Evolutionary conservation across 2,113 vertebrate genomes (phyloP).

Genomic region (Oryzias celebensis): DNA sequence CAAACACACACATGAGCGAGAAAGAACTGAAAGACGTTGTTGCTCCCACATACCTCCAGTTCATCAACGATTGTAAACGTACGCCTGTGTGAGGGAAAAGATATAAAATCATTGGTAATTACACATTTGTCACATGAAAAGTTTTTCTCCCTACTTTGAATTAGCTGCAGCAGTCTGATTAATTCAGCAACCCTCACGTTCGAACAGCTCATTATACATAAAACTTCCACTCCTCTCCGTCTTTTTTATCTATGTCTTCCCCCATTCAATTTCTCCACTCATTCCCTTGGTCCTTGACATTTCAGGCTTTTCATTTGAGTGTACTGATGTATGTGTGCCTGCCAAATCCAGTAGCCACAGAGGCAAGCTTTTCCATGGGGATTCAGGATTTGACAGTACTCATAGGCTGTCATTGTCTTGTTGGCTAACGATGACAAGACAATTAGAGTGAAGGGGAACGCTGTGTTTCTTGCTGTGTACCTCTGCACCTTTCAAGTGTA

Average conservation of each 20-base stretch:
- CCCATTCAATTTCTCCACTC: slow-evolving; percentile 49
- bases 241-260: slow-evolving; percentile 63
- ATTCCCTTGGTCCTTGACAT: slow-evolving; percentile 63
- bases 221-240: slow-evolving; percentile 66
- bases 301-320: slow-evolving; percentile 65
- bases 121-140: slow-evolving; percentile 81
- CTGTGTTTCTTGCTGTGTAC: slow-evolving; percentile 44
- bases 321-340: slow-evolving; percentile 59
- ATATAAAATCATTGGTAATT: slow-evolving; percentile 79
- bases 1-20: slow-evolving; percentile 34
- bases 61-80: slow-evolving; percentile 46
- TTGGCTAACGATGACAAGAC: slow-evolving; percentile 66
- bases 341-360: slow-evolving; percentile 62
- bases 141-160: slow-evolving; percentile 67
- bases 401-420: slow-evolving; percentile 59
- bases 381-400: slow-evolving; percentile 67
- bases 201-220: slow-evolving; percentile 74
- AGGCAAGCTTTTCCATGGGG: slow-evolving; percentile 56
- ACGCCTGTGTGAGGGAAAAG: neutral
- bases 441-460: slow-evolving; percentile 49
- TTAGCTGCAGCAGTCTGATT: slow-evolving; percentile 72
- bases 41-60: slow-evolving; percentile 62
- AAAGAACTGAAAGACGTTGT: slow-evolving; percentile 61
- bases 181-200: slow-evolving; percentile 71
- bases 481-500: slow-evolving; percentile 31